Conservation (phyloP, 2,888 invertebrate species). For the Mamestra brassicae region DNA sequence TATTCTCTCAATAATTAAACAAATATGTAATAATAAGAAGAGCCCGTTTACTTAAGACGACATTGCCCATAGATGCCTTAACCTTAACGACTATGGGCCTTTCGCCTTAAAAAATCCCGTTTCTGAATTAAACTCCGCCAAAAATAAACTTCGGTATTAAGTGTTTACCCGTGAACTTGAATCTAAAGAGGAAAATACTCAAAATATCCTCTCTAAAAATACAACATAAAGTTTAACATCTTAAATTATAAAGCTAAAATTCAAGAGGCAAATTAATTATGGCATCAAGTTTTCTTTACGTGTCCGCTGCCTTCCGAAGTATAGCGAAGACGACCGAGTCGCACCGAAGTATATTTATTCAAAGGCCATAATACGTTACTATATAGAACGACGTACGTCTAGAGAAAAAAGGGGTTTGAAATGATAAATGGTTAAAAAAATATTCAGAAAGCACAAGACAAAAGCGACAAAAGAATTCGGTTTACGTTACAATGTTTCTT, state of each 20-base stretch:
- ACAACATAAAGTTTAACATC: constrained; percentile 16
- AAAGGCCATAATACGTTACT: constrained; percentile 68
- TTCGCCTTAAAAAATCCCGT: too few species aligned
- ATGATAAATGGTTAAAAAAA: constrained; percentile 74
- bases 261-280: constrained; percentile 53
- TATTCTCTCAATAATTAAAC: too few species aligned
- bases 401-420: constrained; percentile 71
- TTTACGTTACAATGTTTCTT: constrained; percentile 66
- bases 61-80: too few species aligned
- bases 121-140: neutral
- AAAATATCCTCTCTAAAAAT: constrained; percentile 14
- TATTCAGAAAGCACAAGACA: constrained; percentile 66
- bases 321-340: constrained; percentile 30
- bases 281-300: constrained; percentile 40
- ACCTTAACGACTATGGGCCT: too few species aligned
- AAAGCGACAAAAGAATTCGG: constrained; percentile 69
- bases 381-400: constrained; percentile 65
- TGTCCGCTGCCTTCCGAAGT: constrained; percentile 22
- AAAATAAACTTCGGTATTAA: neutral
- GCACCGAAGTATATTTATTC: constrained; percentile 54
- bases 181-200: constrained; percentile 4
- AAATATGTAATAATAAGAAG: too few species aligned
- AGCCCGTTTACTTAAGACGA: too few species aligned
- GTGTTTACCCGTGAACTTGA: neutral
- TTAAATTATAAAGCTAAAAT: constrained; percentile 35